Evolutionary conservation across 64 coral and sea anemone genomes (phyloP).

Genomic region (Pocillopora damicornis): DNA sequence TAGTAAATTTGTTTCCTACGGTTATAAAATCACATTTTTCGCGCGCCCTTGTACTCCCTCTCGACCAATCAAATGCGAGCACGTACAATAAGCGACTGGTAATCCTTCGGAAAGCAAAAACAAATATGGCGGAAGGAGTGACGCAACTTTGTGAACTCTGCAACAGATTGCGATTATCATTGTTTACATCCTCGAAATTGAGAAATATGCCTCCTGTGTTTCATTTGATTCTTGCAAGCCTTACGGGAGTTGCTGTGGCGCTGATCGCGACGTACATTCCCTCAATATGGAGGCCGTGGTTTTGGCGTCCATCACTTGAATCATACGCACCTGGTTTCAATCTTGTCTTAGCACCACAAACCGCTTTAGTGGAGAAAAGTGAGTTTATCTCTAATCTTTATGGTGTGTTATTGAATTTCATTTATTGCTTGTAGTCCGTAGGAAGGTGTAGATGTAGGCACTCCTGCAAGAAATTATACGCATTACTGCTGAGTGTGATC

Average conservation of each 20-base stretch:
- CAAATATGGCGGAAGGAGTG: constrained; percentile 90
- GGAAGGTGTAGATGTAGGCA: neutral
- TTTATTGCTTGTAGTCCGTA: neutral
- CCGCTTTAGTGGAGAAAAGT: constrained; percentile 21
- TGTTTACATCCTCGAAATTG: constrained; percentile 20
- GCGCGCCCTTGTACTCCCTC: neutral
- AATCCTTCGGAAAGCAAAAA: constrained; percentile 18
- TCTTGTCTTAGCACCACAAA: constrained; percentile 43
- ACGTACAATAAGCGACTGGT: constrained; percentile 40
- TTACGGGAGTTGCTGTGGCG: constrained; percentile 72
- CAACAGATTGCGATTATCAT: constrained; percentile 51
- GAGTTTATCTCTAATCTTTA: neutral
- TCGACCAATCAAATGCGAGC: constrained; percentile 47
- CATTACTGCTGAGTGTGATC: neutral
- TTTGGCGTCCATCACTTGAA: constrained; percentile 41
- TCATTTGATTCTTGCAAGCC: constrained; percentile 69
- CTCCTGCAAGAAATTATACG: neutral
- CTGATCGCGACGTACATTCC: constrained; percentile 78
- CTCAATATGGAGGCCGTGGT: constrained; percentile 35
- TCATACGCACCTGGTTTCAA: constrained; percentile 72
- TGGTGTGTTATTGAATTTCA: neutral
- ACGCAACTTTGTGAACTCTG: constrained; percentile 63
- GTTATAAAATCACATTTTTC: neutral
- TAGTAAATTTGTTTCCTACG: too few relatives aligned
- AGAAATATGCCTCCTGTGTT: constrained; percentile 50